A percentile compares a stretch with the other conserved stretches of the same genome.
Conservation (phyloP, 2,888 invertebrate genomes). For the Erebia epiphron region DNA sequence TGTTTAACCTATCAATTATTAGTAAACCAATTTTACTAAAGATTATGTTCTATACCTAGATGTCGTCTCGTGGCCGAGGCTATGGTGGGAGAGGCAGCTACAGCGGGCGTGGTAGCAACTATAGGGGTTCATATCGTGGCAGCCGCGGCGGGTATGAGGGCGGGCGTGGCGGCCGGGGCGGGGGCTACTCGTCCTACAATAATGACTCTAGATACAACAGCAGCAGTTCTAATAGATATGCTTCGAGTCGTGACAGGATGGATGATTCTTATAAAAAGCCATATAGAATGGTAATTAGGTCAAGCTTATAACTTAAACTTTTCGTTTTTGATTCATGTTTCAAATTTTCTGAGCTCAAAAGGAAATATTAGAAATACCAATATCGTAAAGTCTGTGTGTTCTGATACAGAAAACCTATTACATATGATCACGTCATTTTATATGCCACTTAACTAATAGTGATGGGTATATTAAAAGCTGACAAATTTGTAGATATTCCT, state of each 20-base stretch:
- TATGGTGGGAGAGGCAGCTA: conserved; percentile 63
- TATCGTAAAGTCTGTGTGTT: too few species aligned
- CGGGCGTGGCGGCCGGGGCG: conserved; percentile 69
- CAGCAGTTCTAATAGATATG: conserved; percentile 65
- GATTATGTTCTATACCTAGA: conserved; percentile 47
- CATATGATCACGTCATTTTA: too few species aligned
- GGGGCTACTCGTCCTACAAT: conserved; percentile 69
- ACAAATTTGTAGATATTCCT: too few species aligned
- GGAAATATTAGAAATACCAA: neutral
- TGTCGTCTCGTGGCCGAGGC: conserved; percentile 77
- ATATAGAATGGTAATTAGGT: conserved; percentile 66
- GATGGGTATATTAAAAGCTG: too few species aligned
- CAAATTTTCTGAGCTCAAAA: neutral
- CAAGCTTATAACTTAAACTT: neutral
- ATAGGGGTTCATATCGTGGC: conserved; percentile 72
- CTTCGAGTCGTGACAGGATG: conserved; percentile 65
- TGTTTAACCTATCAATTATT: neutral
- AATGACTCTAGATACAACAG: conserved; percentile 71
- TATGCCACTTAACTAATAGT: too few species aligned
- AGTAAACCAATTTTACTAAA: neutral
- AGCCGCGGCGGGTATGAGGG: conserved; percentile 69
- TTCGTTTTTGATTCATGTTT: neutral
- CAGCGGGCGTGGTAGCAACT: conserved; percentile 62
- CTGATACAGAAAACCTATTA: too few species aligned
- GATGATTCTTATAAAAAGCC: conserved; percentile 77